Evolutionary conservation across 2,888 invertebrate genomes (phyloP).

Genomic region (Autographa gamma): DNA sequence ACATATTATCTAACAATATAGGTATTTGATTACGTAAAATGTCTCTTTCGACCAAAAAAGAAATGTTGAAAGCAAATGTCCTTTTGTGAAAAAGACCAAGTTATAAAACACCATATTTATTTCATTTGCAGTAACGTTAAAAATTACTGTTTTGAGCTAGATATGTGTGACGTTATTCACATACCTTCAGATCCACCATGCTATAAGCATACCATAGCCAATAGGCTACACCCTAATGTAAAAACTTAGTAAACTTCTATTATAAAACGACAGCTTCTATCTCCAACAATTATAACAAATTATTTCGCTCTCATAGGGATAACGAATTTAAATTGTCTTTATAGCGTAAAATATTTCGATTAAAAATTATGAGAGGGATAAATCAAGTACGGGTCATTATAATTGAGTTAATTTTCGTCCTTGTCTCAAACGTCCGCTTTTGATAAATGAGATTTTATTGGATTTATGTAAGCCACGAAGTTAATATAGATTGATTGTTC

Average conservation of each 20-base stretch:
- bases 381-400: slow-evolving; percentile 36
- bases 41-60: no score
- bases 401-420: slow-evolving; percentile 40
- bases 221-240: neutral
- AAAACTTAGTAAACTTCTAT: neutral
- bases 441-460: slow-evolving; percentile 45
- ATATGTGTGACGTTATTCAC: no score
- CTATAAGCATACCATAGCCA: no score
- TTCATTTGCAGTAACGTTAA: no score
- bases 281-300: slow-evolving; percentile 1
- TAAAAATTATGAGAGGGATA: slow-evolving; percentile 38
- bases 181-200: no score
- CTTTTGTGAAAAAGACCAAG: no score
- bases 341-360: slow-evolving; percentile 3
- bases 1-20: no score
- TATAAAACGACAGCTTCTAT: neutral
- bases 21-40: no score
- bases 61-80: no score
- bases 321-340: neutral
- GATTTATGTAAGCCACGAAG: slow-evolving; percentile 34
- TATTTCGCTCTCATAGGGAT: slow-evolving; percentile 1
- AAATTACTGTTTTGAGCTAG: no score
- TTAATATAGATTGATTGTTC: slow-evolving; percentile 28
- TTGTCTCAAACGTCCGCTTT: slow-evolving; percentile 33
- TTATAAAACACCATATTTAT: no score